Conservation (phyloP, 2,113 vertebrate species). For the pig (Sus scrofa) region DNA sequence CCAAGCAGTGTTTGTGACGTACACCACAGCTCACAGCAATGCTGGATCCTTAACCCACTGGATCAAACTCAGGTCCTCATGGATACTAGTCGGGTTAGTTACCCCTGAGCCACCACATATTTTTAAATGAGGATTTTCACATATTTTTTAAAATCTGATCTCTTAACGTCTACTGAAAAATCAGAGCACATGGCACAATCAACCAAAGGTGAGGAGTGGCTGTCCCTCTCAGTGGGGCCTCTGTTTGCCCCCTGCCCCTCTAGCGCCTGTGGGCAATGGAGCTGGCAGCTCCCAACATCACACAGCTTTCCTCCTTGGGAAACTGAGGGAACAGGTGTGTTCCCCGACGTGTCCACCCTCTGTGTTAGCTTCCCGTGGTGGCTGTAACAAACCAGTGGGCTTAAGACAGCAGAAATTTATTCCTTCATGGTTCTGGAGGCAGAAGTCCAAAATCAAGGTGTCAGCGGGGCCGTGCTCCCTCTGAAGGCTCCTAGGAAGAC, state of each 20-base stretch:
- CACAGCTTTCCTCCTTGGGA: neutral
- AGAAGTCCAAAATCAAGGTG: neutral
- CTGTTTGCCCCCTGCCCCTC: neutral
- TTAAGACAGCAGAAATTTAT: neutral
- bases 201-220: neutral
- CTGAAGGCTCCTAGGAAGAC: neutral
- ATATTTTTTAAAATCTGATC: neutral
- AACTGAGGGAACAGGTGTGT: neutral
- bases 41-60: no score
- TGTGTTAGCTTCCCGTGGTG: neutral
- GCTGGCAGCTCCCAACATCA: neutral
- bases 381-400: neutral
- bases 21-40: no score
- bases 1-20: no score
- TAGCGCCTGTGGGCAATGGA: neutral
- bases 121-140: neutral
- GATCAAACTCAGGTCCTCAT: no score
- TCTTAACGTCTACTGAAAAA: neutral
- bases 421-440: neutral
- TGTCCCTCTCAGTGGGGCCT: neutral
- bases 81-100: no score
- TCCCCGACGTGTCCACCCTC: neutral
- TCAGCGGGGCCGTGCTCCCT: neutral
- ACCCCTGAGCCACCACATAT: neutral
- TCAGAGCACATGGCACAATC: neutral